Conservation (phyloP, 2,888 invertebrate genomes). For the Ptilodon capucinus region DNA sequence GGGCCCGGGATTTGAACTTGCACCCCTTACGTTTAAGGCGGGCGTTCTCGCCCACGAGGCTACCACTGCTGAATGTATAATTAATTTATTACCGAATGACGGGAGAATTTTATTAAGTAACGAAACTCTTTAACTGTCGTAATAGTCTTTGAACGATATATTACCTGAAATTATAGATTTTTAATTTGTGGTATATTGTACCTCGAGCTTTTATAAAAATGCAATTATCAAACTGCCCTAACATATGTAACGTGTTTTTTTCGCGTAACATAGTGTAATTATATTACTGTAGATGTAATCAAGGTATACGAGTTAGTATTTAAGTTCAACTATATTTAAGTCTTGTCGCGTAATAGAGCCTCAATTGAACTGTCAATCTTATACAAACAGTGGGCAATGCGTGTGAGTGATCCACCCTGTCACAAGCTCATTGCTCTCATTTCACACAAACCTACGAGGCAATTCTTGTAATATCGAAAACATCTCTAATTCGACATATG, state of each 20-base stretch:
- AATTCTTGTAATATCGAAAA: too few species aligned
- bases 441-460: constrained; percentile 13
- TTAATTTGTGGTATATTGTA: too few species aligned
- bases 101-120: too few species aligned
- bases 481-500: too few species aligned
- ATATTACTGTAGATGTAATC: background rate
- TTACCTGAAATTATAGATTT: too few species aligned
- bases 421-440: constrained; percentile 26
- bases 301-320: background rate
- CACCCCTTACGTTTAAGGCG: too few species aligned
- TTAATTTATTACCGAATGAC: too few species aligned
- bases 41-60: too few species aligned
- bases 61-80: too few species aligned
- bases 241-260: background rate
- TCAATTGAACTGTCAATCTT: constrained; percentile 48
- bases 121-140: too few species aligned
- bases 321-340: background rate
- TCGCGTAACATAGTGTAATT: background rate
- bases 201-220: background rate
- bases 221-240: background rate
- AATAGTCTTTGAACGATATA: too few species aligned
- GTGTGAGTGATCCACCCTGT: constrained; percentile 41
- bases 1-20: too few species aligned
- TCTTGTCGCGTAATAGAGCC: constrained; percentile 4
- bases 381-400: constrained; percentile 34